Evolutionary conservation across 2,888 invertebrate genomes (phyloP), one percentile per base, ranked within the genome.

Genomic region (Dastarcus helophoroides): DNA sequence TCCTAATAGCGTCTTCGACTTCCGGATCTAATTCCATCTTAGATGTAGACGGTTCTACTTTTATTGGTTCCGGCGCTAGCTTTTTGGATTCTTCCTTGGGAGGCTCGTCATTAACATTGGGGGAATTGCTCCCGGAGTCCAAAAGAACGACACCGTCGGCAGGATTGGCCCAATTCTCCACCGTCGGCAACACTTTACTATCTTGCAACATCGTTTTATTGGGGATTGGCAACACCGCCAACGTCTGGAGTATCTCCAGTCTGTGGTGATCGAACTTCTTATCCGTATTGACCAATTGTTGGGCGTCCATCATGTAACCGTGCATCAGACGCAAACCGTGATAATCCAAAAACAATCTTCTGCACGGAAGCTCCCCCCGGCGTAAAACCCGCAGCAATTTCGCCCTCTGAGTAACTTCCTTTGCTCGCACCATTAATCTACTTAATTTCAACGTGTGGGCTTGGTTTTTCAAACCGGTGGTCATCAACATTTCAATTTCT

Each of bases 191-290:
- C 41, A 97, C 83, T 50, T 91, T 86, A 48, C 88, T 90, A 54
- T 95, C 94, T 50, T 84, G 81, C 5, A 97, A 67, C 69, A 90
- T 80, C 0, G 89, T 90, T 63, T 86, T 90, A 61, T 94, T 93
- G 2, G 85, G 80, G 41, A 97, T 89, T 6, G 95, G 94, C 41
- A 97, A 68, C 12, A 79, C 73, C 41, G 79, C 78, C 34, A 97
- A 64, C 0, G 89, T 84, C 50, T 79, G 76, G 14, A 95, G 64
- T 53, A 83, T 68, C 48, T 79, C 77, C 40, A 72, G 69, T 62
- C 85, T 84, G 58, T 28, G 33, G 9, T 51, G 51, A 44, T 58
- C 54, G 31, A 46, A 53, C 35, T 53, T 54, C 22, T 48, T 48
- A 34, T 59, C 54, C 15, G 36, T 40, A 26, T 49, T 48, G n/a